phyloP scores from a whole-genome alignment of 37 sponge, comb jelly and placozoan genomes.

The Mnemiopsis leidyi region DNA sequence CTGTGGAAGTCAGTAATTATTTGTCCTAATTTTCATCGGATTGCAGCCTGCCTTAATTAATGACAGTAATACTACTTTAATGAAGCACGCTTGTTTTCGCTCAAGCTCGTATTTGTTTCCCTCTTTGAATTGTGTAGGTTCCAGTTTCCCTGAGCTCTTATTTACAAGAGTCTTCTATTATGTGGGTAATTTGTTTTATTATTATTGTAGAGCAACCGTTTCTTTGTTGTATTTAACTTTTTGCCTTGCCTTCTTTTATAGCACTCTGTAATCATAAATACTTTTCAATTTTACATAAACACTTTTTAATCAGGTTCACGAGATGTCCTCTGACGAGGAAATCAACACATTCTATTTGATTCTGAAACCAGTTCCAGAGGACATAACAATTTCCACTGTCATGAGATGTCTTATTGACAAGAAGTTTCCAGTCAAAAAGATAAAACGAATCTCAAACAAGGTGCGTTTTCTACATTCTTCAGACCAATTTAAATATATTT shows the following conservation, averaged over 20 bases:
- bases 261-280: too few species aligned
- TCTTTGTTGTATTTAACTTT: too few species aligned
- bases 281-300: too few species aligned
- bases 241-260: too few species aligned
- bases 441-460: slow-evolving; percentile 47
- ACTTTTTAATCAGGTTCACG: slow-evolving; percentile 17
- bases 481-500: too few species aligned
- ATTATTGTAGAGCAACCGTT: too few species aligned
- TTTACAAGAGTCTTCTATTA: too few species aligned
- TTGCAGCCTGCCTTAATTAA: neutral
- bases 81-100: neutral
- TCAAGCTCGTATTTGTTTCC: too few species aligned
- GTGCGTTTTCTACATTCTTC: too few species aligned
- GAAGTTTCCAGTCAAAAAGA: slow-evolving; percentile 47
- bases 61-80: neutral
- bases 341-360: slow-evolving; percentile 49
- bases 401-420: slow-evolving; percentile 26
- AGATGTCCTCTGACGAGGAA: neutral
- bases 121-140: too few species aligned
- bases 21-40: neutral
- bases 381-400: slow-evolving; percentile 6
- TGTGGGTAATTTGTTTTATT: too few species aligned
- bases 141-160: too few species aligned
- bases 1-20: neutral
- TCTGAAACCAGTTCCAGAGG: slow-evolving; percentile 43